Percentiles rank a stretch among this genome's conserved stretches.
Evolutionary conservation across 64 coral and sea anemone species (phyloP).

Genomic region (Montipora foliosa): DNA sequence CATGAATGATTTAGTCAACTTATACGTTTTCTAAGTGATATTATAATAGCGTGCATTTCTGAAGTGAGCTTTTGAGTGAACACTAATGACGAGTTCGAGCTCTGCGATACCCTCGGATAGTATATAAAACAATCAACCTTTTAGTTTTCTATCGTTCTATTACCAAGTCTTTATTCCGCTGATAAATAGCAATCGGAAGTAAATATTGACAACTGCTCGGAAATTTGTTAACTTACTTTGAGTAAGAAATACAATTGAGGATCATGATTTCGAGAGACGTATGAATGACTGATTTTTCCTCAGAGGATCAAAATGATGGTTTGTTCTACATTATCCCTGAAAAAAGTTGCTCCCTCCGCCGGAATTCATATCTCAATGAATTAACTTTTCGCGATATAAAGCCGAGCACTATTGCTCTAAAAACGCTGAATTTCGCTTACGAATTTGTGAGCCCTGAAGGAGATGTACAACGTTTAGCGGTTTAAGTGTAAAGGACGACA

Average conservation of each 20-base stretch:
- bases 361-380: neutral
- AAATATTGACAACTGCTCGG: neutral
- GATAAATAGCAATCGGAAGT: neutral
- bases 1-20: neutral
- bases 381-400: neutral
- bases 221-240: neutral
- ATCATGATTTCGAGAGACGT: neutral
- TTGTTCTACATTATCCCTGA: neutral
- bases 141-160: neutral
- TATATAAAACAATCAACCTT: neutral
- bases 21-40: neutral
- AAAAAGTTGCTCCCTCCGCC: no score
- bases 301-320: neutral
- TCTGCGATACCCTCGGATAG: neutral
- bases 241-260: neutral
- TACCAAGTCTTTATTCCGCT: neutral
- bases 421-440: neutral
- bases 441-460: neutral
- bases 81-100: neutral
- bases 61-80: neutral
- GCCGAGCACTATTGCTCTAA: neutral
- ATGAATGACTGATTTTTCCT: slow-evolving; percentile 8
- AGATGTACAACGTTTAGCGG: neutral
- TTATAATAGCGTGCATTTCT: neutral
- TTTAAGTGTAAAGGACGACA: neutral